A percentile compares a stretch with the other conserved stretches of the same genome.
These are phyloP conservation scores for Oncorhynchus gorbuscha DNA, from an alignment of 2,113 vertebrate genomes.

Conservation along the genomic window DNA sequence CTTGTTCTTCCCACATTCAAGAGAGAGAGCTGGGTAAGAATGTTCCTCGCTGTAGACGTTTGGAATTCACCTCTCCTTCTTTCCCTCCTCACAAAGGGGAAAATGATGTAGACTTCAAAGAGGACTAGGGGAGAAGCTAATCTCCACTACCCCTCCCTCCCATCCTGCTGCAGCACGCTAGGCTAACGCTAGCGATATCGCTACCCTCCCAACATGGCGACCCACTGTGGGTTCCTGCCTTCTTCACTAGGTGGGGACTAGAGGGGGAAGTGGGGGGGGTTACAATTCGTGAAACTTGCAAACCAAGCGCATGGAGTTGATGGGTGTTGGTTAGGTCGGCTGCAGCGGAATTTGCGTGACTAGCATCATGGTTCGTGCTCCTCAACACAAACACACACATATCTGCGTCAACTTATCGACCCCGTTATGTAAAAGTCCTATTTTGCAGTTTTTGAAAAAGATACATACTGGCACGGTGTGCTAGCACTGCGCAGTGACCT, in stretches of 20 bases:
- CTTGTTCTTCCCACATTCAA: background rate
- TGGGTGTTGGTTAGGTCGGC: background rate
- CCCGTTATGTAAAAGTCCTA: background rate
- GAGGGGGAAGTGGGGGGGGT: background rate
- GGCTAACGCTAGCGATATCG: background rate
- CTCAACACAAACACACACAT: background rate
- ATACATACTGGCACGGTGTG: conserved; percentile 5
- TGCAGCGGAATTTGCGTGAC: background rate
- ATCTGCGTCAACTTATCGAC: conserved; percentile 6
- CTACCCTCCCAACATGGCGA: background rate
- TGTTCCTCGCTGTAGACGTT: background rate
- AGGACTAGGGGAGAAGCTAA: conserved; percentile 8
- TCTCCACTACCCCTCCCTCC: background rate
- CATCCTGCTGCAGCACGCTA: background rate
- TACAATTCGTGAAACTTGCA: background rate
- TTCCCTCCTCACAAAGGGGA: background rate
- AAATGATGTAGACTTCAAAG: conserved; percentile 1
- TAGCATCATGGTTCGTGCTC: background rate
- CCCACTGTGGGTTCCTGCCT: background rate
- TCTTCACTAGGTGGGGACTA: background rate
- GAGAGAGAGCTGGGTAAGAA: background rate
- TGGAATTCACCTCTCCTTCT: background rate
- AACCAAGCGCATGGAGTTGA: background rate
- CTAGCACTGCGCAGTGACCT: background rate
- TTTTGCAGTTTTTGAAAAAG: background rate